Evolutionary conservation across 1,140 invertebrate genomes (phyloP), one percentile per base, ranked within the genome.

Genomic region (Caenorhabditis briggsae): DNA sequence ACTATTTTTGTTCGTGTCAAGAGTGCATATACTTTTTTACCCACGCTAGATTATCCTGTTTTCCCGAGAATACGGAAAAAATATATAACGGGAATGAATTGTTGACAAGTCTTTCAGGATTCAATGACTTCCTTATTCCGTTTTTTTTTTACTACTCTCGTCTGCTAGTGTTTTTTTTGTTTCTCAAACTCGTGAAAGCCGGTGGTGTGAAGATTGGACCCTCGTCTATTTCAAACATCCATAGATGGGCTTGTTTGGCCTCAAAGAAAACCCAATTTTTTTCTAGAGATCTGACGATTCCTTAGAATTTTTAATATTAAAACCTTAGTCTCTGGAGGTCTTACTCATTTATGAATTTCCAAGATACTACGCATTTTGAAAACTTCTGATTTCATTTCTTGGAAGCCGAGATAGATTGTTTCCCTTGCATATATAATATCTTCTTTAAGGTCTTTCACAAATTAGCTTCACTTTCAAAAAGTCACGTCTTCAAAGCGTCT

Each of bases 41-140:
- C 56, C n/a, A 5, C 18, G 16, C 56, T 20, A 58, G 56, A 58
- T 2, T 58, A n/a, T 58, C 56, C n/a, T 58, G 16, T 5, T 58
- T 14, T 33, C 12, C 8, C 33, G 20, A 41, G 25, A 14, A 41
- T 9, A 11, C 1, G 11, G 11, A 64, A 25, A 33, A 64, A 64
- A 64, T 11, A 8, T 11, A 33, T 33, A 33, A 41, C 25, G 25
- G 59, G 33, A 64, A 64, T 12, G 23, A 41, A 64, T 6, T 41
- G 59, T 41, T 64, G 59, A 64, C 20, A 64, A 64, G 25, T 64
- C 33, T 53, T 43, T 74, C 5, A 43, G 43, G 65, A 74, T 74
- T 74, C 41, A 64, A 64, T 64, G 59, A 64, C 59, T 64, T 64
- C 65, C 33, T 48, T 46, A n/a, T 70, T 70, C 64, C 41, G 33